These are phyloP conservation scores for Hydractinia echinata DNA, from an alignment of 30 jellyfish, hydroid and myxozoan genomes.

Conservation along the genomic window DNA sequence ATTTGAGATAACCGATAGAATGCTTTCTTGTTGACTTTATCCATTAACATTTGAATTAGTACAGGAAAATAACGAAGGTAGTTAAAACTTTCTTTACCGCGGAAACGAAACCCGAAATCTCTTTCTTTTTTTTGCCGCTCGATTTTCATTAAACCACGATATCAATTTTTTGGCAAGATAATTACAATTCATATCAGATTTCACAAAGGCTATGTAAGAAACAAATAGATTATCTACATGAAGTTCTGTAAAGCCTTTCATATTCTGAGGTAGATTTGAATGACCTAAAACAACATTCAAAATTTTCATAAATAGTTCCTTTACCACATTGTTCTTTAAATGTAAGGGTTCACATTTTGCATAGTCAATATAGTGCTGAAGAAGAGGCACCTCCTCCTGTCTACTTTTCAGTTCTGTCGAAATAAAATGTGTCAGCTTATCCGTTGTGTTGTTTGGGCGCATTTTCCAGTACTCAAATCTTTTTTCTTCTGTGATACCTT, in stretches of 20 bases:
- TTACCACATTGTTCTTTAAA: neutral
- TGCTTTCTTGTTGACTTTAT: too few species aligned
- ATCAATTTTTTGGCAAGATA: neutral
- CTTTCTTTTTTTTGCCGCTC: neutral
- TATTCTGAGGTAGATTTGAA: neutral
- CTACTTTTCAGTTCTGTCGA: neutral
- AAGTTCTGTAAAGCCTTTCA: neutral
- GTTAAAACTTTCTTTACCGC: neutral
- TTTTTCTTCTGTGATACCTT: too few species aligned
- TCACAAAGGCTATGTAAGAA: neutral
- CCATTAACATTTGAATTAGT: neutral
- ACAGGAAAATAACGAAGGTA: neutral
- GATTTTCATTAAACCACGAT: neutral
- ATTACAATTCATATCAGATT: neutral
- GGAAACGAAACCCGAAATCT: slow-evolving; percentile 1
- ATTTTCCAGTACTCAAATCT: too few species aligned
- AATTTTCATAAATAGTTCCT: neutral
- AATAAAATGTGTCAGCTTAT: too few species aligned
- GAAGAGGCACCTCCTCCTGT: neutral
- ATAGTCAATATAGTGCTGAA: too few species aligned
- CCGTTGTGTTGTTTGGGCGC: too few species aligned
- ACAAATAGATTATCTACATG: neutral
- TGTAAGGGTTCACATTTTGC: neutral
- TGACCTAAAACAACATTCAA: neutral
- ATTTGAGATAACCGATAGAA: neutral